A percentile compares a stretch with the other conserved stretches of the same genome.
Evolutionary conservation across 2,113 vertebrate species (phyloP).

Genomic region (Amblyopsis rosae): DNA sequence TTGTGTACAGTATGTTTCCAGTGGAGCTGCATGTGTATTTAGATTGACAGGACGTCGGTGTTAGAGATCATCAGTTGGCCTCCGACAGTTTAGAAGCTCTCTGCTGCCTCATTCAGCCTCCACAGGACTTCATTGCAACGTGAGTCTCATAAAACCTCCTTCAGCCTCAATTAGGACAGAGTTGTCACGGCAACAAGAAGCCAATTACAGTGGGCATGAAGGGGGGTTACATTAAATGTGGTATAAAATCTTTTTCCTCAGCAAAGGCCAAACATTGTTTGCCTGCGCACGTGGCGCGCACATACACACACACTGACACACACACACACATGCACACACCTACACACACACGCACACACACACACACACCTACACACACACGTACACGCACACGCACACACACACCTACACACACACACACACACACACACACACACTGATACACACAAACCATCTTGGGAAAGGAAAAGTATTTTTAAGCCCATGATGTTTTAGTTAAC

Average conservation of each 20-base stretch:
- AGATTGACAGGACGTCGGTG: too few species aligned
- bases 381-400: neutral
- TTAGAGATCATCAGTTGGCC: too few species aligned
- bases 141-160: constrained; percentile 14
- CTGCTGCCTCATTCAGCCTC: neutral
- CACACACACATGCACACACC: neutral
- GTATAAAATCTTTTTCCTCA: neutral
- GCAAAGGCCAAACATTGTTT: neutral
- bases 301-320: neutral
- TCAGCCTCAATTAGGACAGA: constrained; percentile 24
- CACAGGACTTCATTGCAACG: constrained; percentile 20
- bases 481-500: too few species aligned
- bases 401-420: neutral
- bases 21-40: too few species aligned
- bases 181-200: constrained; percentile 1
- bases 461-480: too few species aligned
- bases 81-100: too few species aligned
- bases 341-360: neutral
- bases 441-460: too few species aligned
- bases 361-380: neutral
- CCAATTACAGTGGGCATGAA: neutral
- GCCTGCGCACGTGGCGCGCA: neutral
- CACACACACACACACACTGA: too few species aligned
- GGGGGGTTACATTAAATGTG: neutral
- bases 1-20: too few species aligned